phyloP scores from a whole-genome alignment of 2,888 invertebrate genomes.

The Calliscelio sp. region DNA sequence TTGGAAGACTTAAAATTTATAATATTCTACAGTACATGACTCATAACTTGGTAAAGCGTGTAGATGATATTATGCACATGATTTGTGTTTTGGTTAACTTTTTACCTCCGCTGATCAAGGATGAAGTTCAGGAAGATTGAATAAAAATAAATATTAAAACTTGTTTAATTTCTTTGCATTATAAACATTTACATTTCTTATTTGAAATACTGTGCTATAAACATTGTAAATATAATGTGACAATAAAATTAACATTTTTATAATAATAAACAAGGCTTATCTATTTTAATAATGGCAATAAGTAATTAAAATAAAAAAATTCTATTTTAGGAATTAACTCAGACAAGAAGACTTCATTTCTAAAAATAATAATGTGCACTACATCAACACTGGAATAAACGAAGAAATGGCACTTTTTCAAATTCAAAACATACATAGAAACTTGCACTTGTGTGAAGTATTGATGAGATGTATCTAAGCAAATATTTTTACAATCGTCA shows the following conservation, averaged over 20 bases:
- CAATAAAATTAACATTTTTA: too few species aligned
- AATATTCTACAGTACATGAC: too few species aligned
- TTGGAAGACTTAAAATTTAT: too few species aligned
- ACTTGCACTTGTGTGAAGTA: constrained; percentile 3
- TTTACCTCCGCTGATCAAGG: constrained; percentile 1
- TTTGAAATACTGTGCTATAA: too few species aligned
- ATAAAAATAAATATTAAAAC: not conserved
- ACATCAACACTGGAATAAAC: not conserved
- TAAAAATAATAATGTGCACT: not conserved
- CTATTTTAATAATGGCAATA: not conserved
- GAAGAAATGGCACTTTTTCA: not conserved
- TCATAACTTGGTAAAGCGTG: not conserved
- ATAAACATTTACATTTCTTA: not conserved
- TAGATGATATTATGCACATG: not conserved
- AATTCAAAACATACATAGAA: not conserved
- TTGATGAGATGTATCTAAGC: not conserved
- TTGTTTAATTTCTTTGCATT: not conserved
- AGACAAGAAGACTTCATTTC: not conserved
- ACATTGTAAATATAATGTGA: too few species aligned
- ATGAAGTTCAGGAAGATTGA: not conserved
- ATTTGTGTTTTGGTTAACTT: not conserved
- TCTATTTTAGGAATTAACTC: constrained; percentile 6
- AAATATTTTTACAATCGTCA: not conserved
- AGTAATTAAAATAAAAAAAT: constrained; percentile 1
- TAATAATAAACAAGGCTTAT: too few species aligned